phyloP scores from a whole-genome alignment of 2,888 invertebrate species.

The Plemyria rubiginata region DNA sequence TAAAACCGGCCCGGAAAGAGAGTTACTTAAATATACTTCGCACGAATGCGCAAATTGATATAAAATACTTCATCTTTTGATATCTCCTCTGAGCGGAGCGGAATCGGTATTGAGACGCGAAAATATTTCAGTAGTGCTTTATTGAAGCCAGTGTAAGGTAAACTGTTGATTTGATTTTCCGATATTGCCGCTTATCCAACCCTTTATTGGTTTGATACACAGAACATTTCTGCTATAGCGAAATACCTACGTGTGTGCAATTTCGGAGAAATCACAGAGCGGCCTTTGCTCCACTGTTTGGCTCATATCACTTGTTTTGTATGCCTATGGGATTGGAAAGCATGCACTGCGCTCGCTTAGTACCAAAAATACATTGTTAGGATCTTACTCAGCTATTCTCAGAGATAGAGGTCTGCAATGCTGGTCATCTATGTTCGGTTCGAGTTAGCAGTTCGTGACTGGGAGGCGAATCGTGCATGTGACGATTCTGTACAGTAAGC shows the following conservation, averaged over 20 bases:
- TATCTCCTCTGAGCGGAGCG: conserved; percentile 53
- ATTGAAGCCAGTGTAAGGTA: conserved; percentile 26
- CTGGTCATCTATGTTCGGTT: conserved; percentile 33
- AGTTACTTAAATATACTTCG: conserved; percentile 78
- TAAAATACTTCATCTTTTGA: conserved; percentile 76
- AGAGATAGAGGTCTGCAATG: conserved; percentile 28
- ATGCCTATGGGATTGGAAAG: conserved; percentile 10
- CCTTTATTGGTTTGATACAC: conserved; percentile 2
- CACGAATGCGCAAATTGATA: conserved; percentile 81
- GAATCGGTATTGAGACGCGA: conserved; percentile 45
- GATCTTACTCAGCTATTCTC: conserved; percentile 20
- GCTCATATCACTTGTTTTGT: neutral
- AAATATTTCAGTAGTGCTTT: conserved; percentile 34
- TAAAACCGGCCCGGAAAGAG: conserved; percentile 63
- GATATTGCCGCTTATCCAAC: conserved; percentile 12
- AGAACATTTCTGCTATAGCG: neutral
- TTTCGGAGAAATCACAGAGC: neutral
- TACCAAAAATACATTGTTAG: conserved; percentile 18
- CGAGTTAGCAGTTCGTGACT: conserved; percentile 40
- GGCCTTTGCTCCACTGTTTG: neutral
- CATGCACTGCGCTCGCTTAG: neutral
- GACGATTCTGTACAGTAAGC: conserved; percentile 25
- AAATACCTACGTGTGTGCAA: neutral
- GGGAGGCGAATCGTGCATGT: conserved; percentile 37
- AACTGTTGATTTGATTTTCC: conserved; percentile 29